Evolutionary conservation across 2,797 vertebrate genomes (phyloP).

Genomic region (Ataeniobius toweri): DNA sequence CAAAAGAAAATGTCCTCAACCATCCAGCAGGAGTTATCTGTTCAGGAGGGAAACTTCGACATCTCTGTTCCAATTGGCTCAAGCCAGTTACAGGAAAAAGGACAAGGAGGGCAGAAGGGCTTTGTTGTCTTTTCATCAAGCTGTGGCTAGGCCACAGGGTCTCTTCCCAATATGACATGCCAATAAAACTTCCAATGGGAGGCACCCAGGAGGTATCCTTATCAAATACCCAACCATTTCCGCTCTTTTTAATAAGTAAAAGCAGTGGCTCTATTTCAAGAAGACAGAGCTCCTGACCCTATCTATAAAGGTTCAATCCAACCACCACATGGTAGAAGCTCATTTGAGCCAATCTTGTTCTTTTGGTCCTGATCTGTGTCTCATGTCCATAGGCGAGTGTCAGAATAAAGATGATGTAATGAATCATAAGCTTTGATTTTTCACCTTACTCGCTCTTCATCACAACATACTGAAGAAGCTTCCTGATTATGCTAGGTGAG

Average conservation of each 20-base stretch:
- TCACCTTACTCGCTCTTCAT: background rate
- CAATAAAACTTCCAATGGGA: background rate
- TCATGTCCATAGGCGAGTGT: background rate
- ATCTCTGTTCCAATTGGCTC: background rate
- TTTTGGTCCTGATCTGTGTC: background rate
- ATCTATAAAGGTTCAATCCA: background rate
- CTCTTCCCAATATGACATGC: background rate
- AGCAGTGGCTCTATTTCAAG: background rate
- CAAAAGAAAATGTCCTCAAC: background rate
- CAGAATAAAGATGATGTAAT: background rate
- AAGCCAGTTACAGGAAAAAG: background rate
- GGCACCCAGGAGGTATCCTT: background rate
- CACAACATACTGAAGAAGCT: background rate
- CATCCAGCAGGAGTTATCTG: background rate
- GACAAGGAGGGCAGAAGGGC: no score
- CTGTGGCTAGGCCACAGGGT: background rate
- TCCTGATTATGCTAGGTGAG: background rate
- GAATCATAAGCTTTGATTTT: background rate
- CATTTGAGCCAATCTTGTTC: background rate
- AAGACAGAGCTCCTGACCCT: background rate
- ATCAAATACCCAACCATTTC: background rate
- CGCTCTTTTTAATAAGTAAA: background rate
- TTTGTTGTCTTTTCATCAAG: no score
- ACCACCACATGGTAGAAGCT: background rate
- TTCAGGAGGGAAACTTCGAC: background rate